Base-by-base conservation (phyloP, 2,888 invertebrate genomes). In the Sturmia bella region DNA sequence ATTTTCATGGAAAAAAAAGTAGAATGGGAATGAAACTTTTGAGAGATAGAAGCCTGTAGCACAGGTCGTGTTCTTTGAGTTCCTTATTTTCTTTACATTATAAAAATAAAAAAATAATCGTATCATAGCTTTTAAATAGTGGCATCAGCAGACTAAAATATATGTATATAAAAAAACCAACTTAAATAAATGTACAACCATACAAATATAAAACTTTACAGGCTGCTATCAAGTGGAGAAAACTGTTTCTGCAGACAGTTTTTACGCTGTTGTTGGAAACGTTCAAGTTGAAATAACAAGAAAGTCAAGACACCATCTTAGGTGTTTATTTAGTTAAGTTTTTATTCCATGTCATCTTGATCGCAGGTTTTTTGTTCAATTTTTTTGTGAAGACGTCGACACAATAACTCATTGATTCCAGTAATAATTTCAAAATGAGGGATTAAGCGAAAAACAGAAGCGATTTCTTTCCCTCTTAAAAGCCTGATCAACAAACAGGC, bases 311-410 rank as follows among this genome's bases (percentile, higher is more conserved):
- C 45, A 45, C 17, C 41, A 52, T 32, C 66, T 66, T n/a, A 70
- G 78, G 59, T 82, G 74, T 75, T 82, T 78, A 75, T 78, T 82
- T 70, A 75, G 77, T 77, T 72, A 59, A 77, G 54, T 32, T 54
- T 82, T 78, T 70, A 63, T 52, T 43, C 17, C 12, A 19, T 43
- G 15, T 69, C 41, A 66, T 57, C 45, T 21, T 45, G n/a, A 27
- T 37, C 24, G 11, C 24, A 21, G 19, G 45, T 21, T 57, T 43
- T 50, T 50, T 43, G 2, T 41, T 50, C 15, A 19, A 27, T 27
- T 4, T 39, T 57, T 66, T 52, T 73, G 48, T 68, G 54, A 59
- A 79, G 78, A 73, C 72, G 73, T 73, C 72, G 72, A 73, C 66
- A 68, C 78, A 79, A 79, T 78, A 66, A 66, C 57, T 66, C 52